Base-by-base conservation (phyloP, 37 sponge, comb jelly and placozoan species). In the Sycon ciliatum region DNA sequence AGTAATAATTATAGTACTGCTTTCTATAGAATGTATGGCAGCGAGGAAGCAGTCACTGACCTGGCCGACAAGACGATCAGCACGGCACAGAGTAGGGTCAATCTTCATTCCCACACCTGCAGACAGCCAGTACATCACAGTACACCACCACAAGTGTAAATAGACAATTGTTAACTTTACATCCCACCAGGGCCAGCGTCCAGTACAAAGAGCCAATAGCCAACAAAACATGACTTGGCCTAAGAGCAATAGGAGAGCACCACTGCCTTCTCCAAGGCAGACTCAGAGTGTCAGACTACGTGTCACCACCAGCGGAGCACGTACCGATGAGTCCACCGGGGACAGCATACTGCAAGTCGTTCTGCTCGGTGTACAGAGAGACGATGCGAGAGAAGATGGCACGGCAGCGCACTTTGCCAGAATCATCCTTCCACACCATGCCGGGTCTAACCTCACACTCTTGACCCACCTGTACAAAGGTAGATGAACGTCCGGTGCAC, bases 381-480 rank as follows among this genome's bases (percentile, higher is more conserved):
- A 85, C 56, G 16, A 95, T 82, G 1, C 81, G 67, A 5, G 97
- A 95, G 27, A 55, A 67, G 38, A 95, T 87, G 34, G 97, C 92
- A 3, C 52, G 76, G 40, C 91, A 95, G 56, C 77, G 82, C 30
- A 90, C 82, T 66, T 83, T 85, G 0, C 90, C 91, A 27, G 90
- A 91, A 29, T 38, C 58, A 18, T 84, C 81, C 55, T 87, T 90
- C 9, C 89, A 85, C 3, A 86, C 87, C 49, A 95, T 95, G 5
- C 97, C 97, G 5, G 97, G 97, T 0, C 97, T 73, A 4, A 95
- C 91, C 77, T 95, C 97, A 56, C 90, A 85, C 73, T 95, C 88
- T 72, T 90, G 88, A 3, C 91, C 91, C n/a, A 95, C 86, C 89
- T 87, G 60, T 4, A n/a, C 16, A 26, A 65, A n/a, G n/a, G n/a